These are phyloP conservation scores for Melolontha melolontha DNA, from an alignment of 2,888 invertebrate species.

Conservation along the genomic window DNA sequence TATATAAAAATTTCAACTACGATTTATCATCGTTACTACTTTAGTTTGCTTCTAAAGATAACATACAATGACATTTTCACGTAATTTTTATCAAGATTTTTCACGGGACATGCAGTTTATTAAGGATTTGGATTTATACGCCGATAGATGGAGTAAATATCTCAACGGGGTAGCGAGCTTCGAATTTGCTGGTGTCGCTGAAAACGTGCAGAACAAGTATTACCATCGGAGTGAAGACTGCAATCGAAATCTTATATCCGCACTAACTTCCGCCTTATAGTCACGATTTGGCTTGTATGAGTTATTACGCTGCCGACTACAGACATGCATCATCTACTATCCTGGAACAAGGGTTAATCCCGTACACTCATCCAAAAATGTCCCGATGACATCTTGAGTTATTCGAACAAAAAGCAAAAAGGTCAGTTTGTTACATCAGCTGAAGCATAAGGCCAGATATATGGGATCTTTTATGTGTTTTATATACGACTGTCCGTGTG, in stretches of 20 bases:
- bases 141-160: neutral
- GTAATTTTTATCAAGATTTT: conserved; percentile 23
- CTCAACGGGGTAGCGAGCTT: neutral
- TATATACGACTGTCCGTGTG: conserved; percentile 28
- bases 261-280: conserved; percentile 38
- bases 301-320: conserved; percentile 49
- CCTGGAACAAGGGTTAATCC: conserved; percentile 38
- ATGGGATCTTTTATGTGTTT: conserved; percentile 26
- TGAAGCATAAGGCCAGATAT: conserved; percentile 25
- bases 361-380: conserved; percentile 41
- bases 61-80: no score
- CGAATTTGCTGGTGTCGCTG: neutral
- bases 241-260: conserved; percentile 43
- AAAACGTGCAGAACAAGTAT: neutral
- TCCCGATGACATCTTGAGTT: conserved; percentile 44
- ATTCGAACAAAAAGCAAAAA: conserved; percentile 41
- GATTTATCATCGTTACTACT: no score
- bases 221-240: conserved; percentile 39
- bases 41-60: no score
- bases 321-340: conserved; percentile 44
- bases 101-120: conserved; percentile 21
- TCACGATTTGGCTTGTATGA: conserved; percentile 42
- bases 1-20: no score
- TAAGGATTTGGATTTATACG: conserved; percentile 15
- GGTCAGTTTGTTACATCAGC: conserved; percentile 40